Evolutionary conservation across 2,888 invertebrate genomes (phyloP).

Genomic region (Allygus modestus): DNA sequence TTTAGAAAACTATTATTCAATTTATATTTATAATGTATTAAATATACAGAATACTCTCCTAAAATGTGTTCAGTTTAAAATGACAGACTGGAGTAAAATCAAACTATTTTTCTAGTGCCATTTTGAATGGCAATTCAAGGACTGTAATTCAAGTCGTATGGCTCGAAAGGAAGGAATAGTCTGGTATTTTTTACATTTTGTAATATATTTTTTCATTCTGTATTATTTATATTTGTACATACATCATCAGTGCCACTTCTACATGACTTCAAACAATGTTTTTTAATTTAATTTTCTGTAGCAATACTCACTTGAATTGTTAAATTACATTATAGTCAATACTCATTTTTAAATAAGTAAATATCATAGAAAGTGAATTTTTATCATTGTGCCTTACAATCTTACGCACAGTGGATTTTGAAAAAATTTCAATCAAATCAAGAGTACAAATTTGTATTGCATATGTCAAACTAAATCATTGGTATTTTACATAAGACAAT

Average conservation of each 20-base stretch:
- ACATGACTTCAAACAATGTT: no score
- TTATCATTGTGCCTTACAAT: background rate
- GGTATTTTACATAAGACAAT: no score
- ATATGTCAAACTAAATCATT: no score
- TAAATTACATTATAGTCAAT: no score
- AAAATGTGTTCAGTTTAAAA: background rate
- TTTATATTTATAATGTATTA: background rate
- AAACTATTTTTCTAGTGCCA: conserved; percentile 15
- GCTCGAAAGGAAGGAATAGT: background rate
- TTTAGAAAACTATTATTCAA: no score
- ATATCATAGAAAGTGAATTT: background rate
- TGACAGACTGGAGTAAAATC: background rate
- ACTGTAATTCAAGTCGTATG: background rate
- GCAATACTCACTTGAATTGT: no score
- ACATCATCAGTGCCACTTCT: background rate
- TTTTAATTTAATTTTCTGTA: no score
- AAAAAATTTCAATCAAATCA: background rate
- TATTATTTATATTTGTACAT: background rate
- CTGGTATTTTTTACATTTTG: background rate
- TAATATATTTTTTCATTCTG: background rate
- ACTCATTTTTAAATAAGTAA: no score
- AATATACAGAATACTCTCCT: background rate
- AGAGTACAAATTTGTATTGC: no score
- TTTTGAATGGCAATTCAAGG: background rate
- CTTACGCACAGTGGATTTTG: background rate